Percentiles rank a stretch among this genome's conserved stretches.
Evolutionary conservation across 2,113 vertebrate species (phyloP).

Genomic region (Sylvilagus bachmani): DNA sequence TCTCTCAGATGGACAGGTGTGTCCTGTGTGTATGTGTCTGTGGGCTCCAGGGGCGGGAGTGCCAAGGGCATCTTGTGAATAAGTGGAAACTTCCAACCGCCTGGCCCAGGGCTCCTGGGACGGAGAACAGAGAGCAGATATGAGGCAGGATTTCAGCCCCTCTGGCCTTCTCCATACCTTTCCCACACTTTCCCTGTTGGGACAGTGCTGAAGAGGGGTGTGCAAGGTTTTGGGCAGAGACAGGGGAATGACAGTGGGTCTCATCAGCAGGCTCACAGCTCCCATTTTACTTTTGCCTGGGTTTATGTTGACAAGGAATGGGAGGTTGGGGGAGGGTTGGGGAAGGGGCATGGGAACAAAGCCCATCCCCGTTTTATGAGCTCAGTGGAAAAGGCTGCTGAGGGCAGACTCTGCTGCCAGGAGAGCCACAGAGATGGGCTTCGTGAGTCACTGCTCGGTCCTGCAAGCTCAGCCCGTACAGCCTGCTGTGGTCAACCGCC

Average conservation of each 20-base stretch:
- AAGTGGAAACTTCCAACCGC: neutral
- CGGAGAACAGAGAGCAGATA: neutral
- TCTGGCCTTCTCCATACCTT: neutral
- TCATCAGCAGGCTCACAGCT: neutral
- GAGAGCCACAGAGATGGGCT: slow-evolving; percentile 69
- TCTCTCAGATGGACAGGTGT: slow-evolving; percentile 56
- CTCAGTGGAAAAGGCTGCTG: slow-evolving; percentile 81
- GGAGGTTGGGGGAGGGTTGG: neutral
- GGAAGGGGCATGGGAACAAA: neutral
- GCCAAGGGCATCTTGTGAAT: neutral
- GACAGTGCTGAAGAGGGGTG: neutral
- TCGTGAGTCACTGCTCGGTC: slow-evolving; percentile 78
- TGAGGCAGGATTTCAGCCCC: neutral
- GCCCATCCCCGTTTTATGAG: slow-evolving; percentile 55
- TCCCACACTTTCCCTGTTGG: neutral
- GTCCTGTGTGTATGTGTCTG: slow-evolving; percentile 54
- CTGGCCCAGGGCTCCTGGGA: neutral
- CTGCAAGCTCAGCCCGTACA: slow-evolving; percentile 78
- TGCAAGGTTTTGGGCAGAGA: neutral
- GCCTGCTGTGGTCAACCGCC: slow-evolving; percentile 68
- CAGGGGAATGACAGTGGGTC: neutral
- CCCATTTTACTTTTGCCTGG: slow-evolving; percentile 31
- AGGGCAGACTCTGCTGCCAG: slow-evolving; percentile 70
- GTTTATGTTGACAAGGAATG: slow-evolving; percentile 37
- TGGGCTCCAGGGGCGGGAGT: neutral